Percentiles rank a stretch among this genome's conserved stretches.
phyloP scores from a whole-genome alignment of 2,113 vertebrate genomes.

The Cacatua alba region DNA sequence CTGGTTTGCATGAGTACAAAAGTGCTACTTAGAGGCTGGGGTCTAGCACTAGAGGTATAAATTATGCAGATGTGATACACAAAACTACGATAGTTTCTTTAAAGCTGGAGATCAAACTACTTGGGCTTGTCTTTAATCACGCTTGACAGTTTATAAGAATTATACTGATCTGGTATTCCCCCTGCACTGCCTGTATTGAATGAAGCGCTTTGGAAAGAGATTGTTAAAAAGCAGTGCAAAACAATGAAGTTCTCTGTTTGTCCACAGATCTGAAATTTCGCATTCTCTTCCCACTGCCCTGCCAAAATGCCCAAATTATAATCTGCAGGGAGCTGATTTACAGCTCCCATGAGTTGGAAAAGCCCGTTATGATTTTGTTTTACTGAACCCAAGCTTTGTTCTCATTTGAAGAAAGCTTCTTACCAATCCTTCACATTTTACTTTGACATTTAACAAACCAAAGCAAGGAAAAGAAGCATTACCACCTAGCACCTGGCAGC shows the following conservation, averaged over 20 bases:
- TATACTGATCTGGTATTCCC: neutral
- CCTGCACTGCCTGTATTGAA: neutral
- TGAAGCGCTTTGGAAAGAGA: neutral
- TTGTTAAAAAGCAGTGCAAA: constrained; percentile 24
- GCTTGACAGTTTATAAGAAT: constrained; percentile 13
- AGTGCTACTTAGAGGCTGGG: constrained; percentile 7
- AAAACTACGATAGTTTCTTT: neutral
- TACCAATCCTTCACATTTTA: neutral
- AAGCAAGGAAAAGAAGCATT: neutral
- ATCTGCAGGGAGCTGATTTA: neutral
- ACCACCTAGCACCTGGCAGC: neutral
- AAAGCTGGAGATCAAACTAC: constrained; percentile 36
- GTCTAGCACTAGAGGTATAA: constrained; percentile 6
- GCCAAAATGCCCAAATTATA: neutral
- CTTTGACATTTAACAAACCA: neutral
- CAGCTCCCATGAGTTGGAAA: neutral
- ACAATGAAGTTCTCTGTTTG: constrained; percentile 31
- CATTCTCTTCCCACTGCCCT: neutral
- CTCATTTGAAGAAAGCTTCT: neutral
- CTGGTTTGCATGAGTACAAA: neutral
- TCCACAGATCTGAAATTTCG: constrained; percentile 12
- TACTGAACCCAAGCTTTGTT: neutral
- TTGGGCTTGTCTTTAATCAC: constrained; percentile 37
- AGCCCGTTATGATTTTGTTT: neutral
- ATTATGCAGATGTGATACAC: constrained; percentile 27